Base-by-base conservation (phyloP, 2,113 vertebrate genomes). In the Callionymus lyra region DNA sequence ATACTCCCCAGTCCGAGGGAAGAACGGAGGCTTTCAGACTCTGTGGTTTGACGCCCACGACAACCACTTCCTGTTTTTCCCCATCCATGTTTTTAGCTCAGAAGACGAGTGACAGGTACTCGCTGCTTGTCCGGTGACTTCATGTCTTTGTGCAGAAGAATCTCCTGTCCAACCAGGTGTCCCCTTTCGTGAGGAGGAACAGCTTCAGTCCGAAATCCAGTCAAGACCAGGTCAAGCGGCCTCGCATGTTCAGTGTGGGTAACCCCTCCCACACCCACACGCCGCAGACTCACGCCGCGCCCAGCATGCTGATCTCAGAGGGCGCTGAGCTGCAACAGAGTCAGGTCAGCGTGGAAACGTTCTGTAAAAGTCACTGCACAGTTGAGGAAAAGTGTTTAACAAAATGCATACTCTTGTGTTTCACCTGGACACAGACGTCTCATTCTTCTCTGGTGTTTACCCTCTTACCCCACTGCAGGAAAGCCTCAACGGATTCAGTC, bases 201-300 rank as follows among this genome's bases (percentile, higher is more conserved):
- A 95, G 92, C 81, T 91, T 94, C 54, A 93, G 89, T 0, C 92
- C 89, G 1, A 78, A 93, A 77, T 93, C 91, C 76, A 88, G 90
- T 69, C 74, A 85, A 47, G 90, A 92, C 78, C 85, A 84, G 53
- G 72, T 85, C 21, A 88, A 87, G 72, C 85, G 90, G 17, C 90
- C 87, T 5, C 83, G 90, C 19, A 88, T 91, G 43, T 89, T 89
- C 87, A 93, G 91, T 63, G 73, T 87, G 34, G 92, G 87, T 51
- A 93, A 86, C 83, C 75, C 81, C 2, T 41, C 65, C 0, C 58
- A 55, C 10, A 73, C 83, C 39, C 82, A 73, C 38, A 47, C 60
- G 27, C 80, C 75, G 40, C 77, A 70, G 47, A 35, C 71, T 3
- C 70, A 73, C 1, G 44, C 61, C 31, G 65, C 76, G 48, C 84